These are phyloP conservation scores for Oeneis ivallda DNA, from an alignment of 2,888 invertebrate genomes.

Conservation along the genomic window DNA sequence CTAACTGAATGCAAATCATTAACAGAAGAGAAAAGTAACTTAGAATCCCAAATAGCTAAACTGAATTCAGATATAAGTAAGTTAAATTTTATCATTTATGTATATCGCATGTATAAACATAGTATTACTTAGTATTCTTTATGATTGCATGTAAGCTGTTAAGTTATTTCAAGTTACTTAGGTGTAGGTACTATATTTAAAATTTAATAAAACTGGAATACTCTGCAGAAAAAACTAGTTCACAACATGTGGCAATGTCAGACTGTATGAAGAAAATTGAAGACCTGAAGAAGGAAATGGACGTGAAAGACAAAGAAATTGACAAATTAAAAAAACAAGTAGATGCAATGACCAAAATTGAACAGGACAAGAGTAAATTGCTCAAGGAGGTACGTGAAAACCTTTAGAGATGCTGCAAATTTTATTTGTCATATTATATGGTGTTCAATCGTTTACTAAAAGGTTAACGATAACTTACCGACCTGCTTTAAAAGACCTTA, in stretches of 20 bases:
- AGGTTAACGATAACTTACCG: too few species aligned
- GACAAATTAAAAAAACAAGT: conserved; percentile 83
- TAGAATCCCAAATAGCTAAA: conserved; percentile 82
- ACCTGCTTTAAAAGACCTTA: too few species aligned
- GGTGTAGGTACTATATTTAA: background rate
- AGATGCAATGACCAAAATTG: conserved; percentile 70
- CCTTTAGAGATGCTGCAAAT: background rate
- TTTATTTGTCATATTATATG: background rate
- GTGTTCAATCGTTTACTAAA: too few species aligned
- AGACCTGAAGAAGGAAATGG: conserved; percentile 84
- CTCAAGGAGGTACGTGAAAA: conserved; percentile 77
- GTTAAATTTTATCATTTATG: conserved; percentile 40
- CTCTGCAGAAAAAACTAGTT: conserved; percentile 75
- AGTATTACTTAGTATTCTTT: too few species aligned
- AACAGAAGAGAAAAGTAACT: conserved; percentile 81
- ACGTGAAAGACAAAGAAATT: conserved; percentile 83
- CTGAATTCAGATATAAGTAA: conserved; percentile 83
- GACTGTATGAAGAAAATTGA: conserved; percentile 84
- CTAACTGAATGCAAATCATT: conserved; percentile 76
- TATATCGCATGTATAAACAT: conserved; percentile 3
- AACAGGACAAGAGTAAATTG: conserved; percentile 82
- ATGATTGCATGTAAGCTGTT: background rate
- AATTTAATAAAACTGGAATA: background rate
- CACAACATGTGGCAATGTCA: conserved; percentile 78
- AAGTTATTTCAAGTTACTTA: background rate